A percentile compares a stretch with the other conserved stretches of the same genome.
phyloP scores from a whole-genome alignment of 2,888 invertebrate genomes.

The Agrochola lychnidis region DNA sequence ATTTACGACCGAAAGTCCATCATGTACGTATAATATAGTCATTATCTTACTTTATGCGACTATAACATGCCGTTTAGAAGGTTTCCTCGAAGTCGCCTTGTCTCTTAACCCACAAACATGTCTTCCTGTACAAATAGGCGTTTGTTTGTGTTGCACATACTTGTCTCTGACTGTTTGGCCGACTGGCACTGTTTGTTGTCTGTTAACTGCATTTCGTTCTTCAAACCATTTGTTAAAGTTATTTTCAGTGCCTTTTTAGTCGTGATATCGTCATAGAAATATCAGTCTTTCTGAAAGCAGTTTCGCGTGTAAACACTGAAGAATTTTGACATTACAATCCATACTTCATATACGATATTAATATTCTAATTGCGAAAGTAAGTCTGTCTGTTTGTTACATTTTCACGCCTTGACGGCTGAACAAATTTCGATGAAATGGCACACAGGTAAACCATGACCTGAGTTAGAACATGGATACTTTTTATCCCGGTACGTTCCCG shows the following conservation, averaged over 20 bases:
- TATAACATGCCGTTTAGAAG: conserved; percentile 36
- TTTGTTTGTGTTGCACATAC: conserved; percentile 50
- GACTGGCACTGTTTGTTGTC: conserved; percentile 22
- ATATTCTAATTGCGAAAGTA: no score
- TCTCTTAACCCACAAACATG: conserved; percentile 45
- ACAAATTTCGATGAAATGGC: no score
- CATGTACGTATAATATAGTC: conserved; percentile 55
- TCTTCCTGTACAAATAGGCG: conserved; percentile 57
- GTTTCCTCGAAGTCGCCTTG: conserved; percentile 33
- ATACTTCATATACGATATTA: no score
- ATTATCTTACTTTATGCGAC: conserved; percentile 53
- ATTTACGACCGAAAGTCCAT: conserved; percentile 50
- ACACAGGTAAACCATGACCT: no score
- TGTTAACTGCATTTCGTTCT: conserved; percentile 28
- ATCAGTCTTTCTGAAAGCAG: background rate
- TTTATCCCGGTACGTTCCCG: no score
- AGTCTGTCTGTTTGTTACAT: no score
- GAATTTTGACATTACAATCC: no score
- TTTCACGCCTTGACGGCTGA: no score
- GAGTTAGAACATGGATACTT: no score
- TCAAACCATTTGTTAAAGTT: background rate
- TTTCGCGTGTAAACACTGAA: background rate
- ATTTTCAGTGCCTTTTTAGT: conserved; percentile 11
- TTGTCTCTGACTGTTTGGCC: conserved; percentile 25
- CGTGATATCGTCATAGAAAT: background rate